These are phyloP conservation scores for Alauda arvensis DNA, from an alignment of 2,797 vertebrate genomes.

Conservation along the genomic window DNA sequence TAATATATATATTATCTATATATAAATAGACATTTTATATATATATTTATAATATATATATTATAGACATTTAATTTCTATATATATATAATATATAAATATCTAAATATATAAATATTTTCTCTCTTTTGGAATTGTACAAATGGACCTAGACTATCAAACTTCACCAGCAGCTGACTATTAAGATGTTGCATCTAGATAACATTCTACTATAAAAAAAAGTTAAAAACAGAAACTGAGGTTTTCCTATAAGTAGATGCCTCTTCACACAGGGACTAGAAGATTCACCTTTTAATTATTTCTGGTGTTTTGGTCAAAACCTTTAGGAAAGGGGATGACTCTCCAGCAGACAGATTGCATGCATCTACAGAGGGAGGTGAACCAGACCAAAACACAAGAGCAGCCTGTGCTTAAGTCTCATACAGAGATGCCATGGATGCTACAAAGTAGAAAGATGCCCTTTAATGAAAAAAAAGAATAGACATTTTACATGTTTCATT, in stretches of 20 bases:
- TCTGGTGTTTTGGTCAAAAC: slow-evolving; percentile 5
- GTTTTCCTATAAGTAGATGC: background rate
- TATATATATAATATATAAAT: too few relatives aligned
- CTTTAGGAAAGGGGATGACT: background rate
- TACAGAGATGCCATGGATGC: background rate
- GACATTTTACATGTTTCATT: background rate
- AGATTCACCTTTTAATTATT: slow-evolving; percentile 2
- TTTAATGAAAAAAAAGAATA: background rate
- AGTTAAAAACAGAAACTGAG: background rate
- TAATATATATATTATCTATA: too few relatives aligned
- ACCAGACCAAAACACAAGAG: background rate
- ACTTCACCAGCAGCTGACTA: background rate
- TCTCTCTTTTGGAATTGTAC: background rate
- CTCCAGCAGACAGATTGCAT: background rate
- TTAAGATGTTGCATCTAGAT: background rate
- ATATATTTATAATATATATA: too few relatives aligned
- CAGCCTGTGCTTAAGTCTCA: background rate
- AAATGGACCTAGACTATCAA: background rate
- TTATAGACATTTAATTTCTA: background rate
- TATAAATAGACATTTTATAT: too few relatives aligned
- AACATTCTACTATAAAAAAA: background rate
- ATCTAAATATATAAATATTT: background rate
- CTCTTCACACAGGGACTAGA: background rate
- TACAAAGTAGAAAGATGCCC: background rate
- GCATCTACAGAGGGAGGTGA: background rate